phyloP scores from a whole-genome alignment of 2,888 invertebrate genomes.

The Caenorhabditis macrosperma region DNA sequence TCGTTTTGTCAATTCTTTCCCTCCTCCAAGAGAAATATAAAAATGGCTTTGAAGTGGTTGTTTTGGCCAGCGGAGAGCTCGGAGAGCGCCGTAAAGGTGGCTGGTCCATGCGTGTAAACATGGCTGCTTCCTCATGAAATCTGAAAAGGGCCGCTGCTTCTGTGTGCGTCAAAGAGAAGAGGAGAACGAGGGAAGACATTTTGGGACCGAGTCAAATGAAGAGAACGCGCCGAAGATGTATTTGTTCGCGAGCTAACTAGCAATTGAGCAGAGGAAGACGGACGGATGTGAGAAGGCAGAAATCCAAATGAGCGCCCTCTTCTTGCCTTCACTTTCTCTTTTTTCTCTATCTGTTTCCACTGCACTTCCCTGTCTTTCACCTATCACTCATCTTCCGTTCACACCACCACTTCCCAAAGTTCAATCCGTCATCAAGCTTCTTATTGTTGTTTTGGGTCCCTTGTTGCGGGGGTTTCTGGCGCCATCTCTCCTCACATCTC shows the following conservation, averaged over 20 bases:
- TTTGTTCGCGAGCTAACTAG: constrained; percentile 52
- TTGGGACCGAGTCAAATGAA: constrained; percentile 53
- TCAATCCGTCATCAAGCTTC: constrained; percentile 12
- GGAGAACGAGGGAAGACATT: constrained; percentile 8
- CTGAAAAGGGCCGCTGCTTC: constrained; percentile 5
- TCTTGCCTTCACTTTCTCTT: constrained; percentile 14
- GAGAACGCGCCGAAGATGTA: constrained; percentile 32
- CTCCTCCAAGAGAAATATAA: not conserved
- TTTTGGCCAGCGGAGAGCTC: not conserved
- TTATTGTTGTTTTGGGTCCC: constrained; percentile 17
- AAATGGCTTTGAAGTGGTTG: constrained; percentile 7
- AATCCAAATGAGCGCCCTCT: constrained; percentile 8
- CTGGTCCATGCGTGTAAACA: constrained; percentile 34
- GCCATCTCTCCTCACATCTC: constrained; percentile 26
- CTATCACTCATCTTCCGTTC: not conserved
- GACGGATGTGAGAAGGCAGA: constrained; percentile 3
- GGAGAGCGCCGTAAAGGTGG: constrained; percentile 1
- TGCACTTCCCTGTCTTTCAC: not conserved
- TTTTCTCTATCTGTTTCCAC: not conserved
- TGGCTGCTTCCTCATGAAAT: constrained; percentile 12
- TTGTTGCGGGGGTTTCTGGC: constrained; percentile 31
- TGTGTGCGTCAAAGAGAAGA: constrained; percentile 8
- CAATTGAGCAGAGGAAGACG: constrained; percentile 2
- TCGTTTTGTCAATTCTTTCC: not conserved
- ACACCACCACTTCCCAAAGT: constrained; percentile 15